Evolutionary conservation across 64 coral and sea anemone species (phyloP).

Genomic region (Orbicella faveolata): DNA sequence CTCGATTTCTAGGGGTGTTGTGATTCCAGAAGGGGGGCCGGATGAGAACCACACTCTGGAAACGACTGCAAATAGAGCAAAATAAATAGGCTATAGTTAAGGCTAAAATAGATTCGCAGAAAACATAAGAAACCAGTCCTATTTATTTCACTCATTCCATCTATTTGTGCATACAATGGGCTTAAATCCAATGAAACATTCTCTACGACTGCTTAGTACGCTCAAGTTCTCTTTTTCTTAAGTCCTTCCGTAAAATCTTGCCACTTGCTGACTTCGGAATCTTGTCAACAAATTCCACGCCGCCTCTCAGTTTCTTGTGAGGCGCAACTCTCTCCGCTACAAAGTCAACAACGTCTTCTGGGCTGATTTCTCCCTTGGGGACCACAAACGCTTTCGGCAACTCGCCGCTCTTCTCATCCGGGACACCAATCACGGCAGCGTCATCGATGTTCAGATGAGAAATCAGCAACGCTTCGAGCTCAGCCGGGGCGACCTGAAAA

Average conservation of each 20-base stretch:
- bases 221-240: not conserved
- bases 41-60: too few species aligned
- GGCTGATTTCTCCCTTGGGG: conserved; percentile 30
- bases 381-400: conserved; percentile 86
- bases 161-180: too few species aligned
- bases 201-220: not conserved
- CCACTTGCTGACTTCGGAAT: conserved; percentile 76
- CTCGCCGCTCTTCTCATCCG: conserved; percentile 69
- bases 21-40: too few species aligned
- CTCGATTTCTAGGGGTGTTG: too few species aligned
- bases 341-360: conserved; percentile 57
- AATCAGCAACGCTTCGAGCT: conserved; percentile 69
- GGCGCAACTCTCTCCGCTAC: conserved; percentile 67
- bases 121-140: too few species aligned
- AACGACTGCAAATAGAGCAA: too few species aligned
- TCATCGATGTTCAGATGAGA: conserved; percentile 83
- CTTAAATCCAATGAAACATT: not conserved
- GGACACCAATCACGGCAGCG: conserved; percentile 84
- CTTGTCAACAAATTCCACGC: conserved; percentile 67
- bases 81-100: too few species aligned
- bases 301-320: conserved; percentile 75
- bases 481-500: conserved; percentile 78
- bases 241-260: conserved; percentile 65
- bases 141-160: too few species aligned
- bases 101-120: too few species aligned